Percentiles rank a stretch among this genome's conserved stretches.
Conservation (phyloP, 2,797 vertebrate species). For the Sciaenops ocellatus region DNA sequence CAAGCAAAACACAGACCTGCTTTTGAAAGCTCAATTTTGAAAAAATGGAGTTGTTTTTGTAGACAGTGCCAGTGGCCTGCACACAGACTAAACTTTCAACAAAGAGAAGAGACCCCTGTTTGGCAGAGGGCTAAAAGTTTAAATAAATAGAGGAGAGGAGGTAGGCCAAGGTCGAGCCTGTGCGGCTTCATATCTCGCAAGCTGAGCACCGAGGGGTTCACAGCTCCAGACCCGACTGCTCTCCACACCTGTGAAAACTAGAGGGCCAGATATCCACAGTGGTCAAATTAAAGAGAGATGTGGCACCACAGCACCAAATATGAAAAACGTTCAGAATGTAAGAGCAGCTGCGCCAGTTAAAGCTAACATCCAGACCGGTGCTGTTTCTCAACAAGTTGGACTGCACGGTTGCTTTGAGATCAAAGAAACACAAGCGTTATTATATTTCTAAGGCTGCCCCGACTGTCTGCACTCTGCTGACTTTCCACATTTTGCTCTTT, state of each 20-base stretch:
- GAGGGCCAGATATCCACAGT: constrained; percentile 30
- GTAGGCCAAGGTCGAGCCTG: constrained; percentile 62
- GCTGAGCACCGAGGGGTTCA: constrained; percentile 14
- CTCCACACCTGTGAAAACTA: constrained; percentile 71
- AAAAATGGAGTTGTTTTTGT: constrained; percentile 53
- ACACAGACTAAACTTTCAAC: constrained; percentile 78
- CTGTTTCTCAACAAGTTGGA: constrained; percentile 62
- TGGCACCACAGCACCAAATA: constrained; percentile 28
- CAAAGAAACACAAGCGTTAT: constrained; percentile 39
- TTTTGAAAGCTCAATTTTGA: constrained; percentile 23
- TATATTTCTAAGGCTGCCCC: constrained; percentile 21
- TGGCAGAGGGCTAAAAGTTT: constrained; percentile 65
- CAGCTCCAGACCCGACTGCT: constrained; percentile 11
- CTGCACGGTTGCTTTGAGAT: constrained; percentile 43
- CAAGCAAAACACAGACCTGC: constrained; percentile 43
- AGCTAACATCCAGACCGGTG: constrained; percentile 43
- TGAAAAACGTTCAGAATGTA: constrained; percentile 4
- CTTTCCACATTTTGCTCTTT: constrained; percentile 19
- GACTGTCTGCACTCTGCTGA: constrained; percentile 36
- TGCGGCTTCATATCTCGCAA: constrained; percentile 25
- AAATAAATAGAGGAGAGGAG: constrained; percentile 68
- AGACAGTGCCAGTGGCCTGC: constrained; percentile 61
- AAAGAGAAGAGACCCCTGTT: constrained; percentile 61
- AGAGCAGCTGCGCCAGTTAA: constrained; percentile 28
- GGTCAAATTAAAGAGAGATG: constrained; percentile 63